Base-by-base conservation (phyloP, 1,140 invertebrate genomes). In the Heliconius himera region DNA sequence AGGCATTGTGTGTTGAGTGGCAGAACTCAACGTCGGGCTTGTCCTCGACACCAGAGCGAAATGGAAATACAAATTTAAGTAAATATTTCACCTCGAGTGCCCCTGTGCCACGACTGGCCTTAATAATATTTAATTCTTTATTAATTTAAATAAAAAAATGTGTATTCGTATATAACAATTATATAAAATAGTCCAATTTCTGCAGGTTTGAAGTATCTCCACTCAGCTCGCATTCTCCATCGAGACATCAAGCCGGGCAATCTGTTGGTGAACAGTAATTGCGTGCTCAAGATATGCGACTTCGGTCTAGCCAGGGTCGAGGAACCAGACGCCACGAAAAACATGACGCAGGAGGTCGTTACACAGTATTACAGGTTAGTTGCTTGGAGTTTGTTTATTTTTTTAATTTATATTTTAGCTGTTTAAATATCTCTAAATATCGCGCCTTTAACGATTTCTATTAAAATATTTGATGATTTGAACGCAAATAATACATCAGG, bases 241-340 rank as follows among this genome's bases (percentile, higher is more conserved):
- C 96, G 99, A 91, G 99, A 99, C 95, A 99, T 99, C 88, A 99
- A 99, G 93, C 99, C 99, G n/a, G 99, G 99, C 78, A 99, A 99
- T 95, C 96, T 99, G 78, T 96, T 99, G 87, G 99, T 99, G 85
- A 99, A 99, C 95, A 99, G 98, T 93, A 99, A 99, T 95, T 99
- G 99, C 95, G 98, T 99, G 88, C 96, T 99, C 82, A 99, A 99
- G 97, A 99, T 99, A 95, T 99, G 99, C 96, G 99, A 99, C 95
- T 99, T 99, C 94, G 99, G 99, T 3, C 94, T 99, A 87, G 98
- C 99, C 8, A 95, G 98, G 80, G 98, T 99, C 70, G 98, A 99
- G 94, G 98, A 99, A 90, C 97, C 98, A 0, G 99, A 99, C 88
- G 96, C 97, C 87, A 97, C 96, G 83, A 97, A 98, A 93, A 97